Conservation (phyloP, 1,140 invertebrate genomes). For the Globodera ellingtonae region DNA sequence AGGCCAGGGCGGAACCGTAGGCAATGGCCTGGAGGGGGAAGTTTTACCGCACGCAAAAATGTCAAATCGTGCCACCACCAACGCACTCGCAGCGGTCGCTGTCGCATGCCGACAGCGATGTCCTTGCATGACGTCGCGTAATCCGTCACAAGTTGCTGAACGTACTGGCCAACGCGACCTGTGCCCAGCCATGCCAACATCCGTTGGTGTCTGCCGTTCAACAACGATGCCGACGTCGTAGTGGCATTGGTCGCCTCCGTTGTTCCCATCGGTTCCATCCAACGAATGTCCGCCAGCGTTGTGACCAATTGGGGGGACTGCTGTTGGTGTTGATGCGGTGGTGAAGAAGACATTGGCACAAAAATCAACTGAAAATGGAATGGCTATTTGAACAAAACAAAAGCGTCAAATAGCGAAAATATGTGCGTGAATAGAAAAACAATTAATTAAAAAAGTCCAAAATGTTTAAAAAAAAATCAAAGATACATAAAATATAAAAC, state of each 20-base stretch:
- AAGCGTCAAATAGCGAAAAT: too few relatives aligned
- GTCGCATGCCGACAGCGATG: background rate
- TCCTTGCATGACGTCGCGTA: background rate
- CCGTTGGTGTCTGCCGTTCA: background rate
- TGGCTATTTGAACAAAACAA: too few relatives aligned
- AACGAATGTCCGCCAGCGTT: background rate
- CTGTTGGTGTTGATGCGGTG: background rate
- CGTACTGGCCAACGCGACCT: background rate
- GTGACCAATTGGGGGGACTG: background rate
- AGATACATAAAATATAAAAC: too few relatives aligned
- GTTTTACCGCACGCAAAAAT: background rate
- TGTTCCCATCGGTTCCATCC: conserved; percentile 3
- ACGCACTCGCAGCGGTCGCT: background rate
- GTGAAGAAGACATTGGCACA: background rate
- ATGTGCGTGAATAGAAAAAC: too few relatives aligned
- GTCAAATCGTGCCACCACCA: background rate
- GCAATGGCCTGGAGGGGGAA: conserved; percentile 4
- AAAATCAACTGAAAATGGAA: background rate
- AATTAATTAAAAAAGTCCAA: too few relatives aligned
- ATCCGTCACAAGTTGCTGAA: background rate
- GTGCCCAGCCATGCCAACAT: background rate
- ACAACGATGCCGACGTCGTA: background rate
- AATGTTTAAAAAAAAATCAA: too few relatives aligned
- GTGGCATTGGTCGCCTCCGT: background rate
- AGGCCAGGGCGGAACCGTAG: background rate